Evolutionary conservation across 1,140 invertebrate genomes (phyloP).

Genomic region (Dendroctonus ponderosae): DNA sequence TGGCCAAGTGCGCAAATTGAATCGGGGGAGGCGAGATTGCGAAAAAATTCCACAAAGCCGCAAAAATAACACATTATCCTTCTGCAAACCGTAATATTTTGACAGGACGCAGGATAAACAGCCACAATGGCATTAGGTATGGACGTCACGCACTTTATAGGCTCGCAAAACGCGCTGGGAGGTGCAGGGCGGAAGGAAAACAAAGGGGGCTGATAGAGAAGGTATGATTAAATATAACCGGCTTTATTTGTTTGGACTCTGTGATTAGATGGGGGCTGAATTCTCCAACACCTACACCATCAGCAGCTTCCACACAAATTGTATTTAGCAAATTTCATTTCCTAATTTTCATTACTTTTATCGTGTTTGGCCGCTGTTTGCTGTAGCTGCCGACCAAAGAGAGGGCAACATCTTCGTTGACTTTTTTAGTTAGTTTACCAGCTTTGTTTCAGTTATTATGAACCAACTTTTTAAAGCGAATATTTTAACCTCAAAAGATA

Average conservation of each 20-base stretch:
- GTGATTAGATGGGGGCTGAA: no score
- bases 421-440: no score
- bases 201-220: constrained; percentile 2
- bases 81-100: constrained; percentile 38
- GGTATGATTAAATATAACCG: constrained; percentile 5
- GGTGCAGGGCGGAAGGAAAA: constrained; percentile 12
- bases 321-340: no score
- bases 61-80: constrained; percentile 37
- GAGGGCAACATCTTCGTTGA: no score
- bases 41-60: constrained; percentile 14
- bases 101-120: constrained; percentile 38
- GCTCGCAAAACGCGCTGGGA: constrained; percentile 7
- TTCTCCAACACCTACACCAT: no score
- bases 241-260: not conserved
- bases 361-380: no score
- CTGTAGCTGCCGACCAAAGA: no score
- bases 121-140: constrained; percentile 37
- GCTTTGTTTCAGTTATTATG: no score
- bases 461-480: no score
- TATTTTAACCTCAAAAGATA: no score
- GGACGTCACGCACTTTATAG: constrained; percentile 35
- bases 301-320: no score
- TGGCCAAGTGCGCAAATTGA: constrained; percentile 10
- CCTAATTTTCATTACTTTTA: no score
- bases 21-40: not conserved